phyloP scores from a whole-genome alignment of 1,140 invertebrate species.

The Drosophila novamexicana region DNA sequence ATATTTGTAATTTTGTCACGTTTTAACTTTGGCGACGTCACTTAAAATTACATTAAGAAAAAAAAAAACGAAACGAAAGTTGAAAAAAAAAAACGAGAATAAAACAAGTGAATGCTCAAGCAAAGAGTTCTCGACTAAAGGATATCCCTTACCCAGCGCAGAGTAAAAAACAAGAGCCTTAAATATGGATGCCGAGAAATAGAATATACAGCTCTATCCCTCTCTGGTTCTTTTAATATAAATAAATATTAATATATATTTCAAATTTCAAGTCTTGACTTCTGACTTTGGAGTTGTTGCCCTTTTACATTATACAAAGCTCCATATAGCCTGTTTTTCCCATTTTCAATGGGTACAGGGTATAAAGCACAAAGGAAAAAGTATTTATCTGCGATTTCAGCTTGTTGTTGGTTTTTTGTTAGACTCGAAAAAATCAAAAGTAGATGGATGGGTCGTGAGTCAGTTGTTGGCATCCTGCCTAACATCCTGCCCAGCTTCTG shows the following conservation, averaged over 20 bases:
- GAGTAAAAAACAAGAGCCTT: too few relatives aligned
- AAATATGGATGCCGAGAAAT: too few relatives aligned
- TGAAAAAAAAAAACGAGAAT: neutral
- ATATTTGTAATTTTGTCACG: constrained; percentile 81
- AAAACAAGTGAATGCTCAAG: neutral
- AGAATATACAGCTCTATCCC: too few relatives aligned
- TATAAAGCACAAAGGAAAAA: constrained; percentile 24
- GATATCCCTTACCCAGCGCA: too few relatives aligned
- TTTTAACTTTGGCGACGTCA: constrained; percentile 78
- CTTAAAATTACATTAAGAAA: constrained; percentile 73
- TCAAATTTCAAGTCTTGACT: too few relatives aligned
- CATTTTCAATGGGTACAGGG: neutral
- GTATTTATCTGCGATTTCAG: constrained; percentile 58
- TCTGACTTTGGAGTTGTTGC: too few relatives aligned
- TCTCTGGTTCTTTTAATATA: too few relatives aligned
- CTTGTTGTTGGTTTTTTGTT: neutral
- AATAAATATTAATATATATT: too few relatives aligned
- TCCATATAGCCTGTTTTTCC: too few relatives aligned
- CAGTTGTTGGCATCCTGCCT: constrained; percentile 3
- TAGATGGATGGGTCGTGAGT: constrained; percentile 51
- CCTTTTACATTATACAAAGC: too few relatives aligned
- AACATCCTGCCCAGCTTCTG: neutral
- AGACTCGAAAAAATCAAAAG: constrained; percentile 57
- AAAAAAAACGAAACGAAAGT: constrained; percentile 9
- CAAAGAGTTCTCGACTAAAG: neutral